A percentile compares a stretch with the other conserved stretches of the same genome.
These are phyloP conservation scores for Oophaga pumilio DNA, from an alignment of 2,113 vertebrate species.

Conservation along the genomic window DNA sequence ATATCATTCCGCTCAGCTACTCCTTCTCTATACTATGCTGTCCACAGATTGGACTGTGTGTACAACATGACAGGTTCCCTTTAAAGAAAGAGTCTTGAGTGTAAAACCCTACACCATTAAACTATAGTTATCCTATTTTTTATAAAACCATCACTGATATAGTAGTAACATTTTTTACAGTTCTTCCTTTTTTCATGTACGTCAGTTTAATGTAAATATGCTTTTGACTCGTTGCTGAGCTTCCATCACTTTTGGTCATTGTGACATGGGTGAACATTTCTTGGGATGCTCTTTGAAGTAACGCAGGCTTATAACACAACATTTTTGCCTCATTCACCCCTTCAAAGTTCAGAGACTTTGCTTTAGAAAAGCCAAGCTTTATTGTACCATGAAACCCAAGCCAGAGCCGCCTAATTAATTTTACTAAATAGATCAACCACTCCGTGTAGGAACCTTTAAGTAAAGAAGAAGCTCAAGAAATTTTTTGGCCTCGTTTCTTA, in stretches of 20 bases:
- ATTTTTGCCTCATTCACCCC: conserved; percentile 62
- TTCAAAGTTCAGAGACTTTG: conserved; percentile 69
- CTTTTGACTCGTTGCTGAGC: not conserved
- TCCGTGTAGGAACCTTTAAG: conserved; percentile 65
- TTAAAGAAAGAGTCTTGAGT: no score
- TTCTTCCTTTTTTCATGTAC: no score
- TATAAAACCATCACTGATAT: no score
- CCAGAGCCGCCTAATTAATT: conserved; percentile 69
- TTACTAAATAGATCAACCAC: conserved; percentile 68
- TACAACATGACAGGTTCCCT: no score
- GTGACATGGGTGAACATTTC: not conserved
- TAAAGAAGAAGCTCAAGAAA: conserved; percentile 64
- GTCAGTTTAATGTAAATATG: no score
- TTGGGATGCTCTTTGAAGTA: conserved; percentile 59
- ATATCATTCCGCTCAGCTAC: no score
- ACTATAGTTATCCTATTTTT: no score
- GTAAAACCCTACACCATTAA: no score
- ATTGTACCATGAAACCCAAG: conserved; percentile 70
- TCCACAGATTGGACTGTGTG: no score
- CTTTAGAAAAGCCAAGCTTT: conserved; percentile 66
- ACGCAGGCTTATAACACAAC: conserved; percentile 64
- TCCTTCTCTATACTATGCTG: no score
- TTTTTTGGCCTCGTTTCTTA: conserved; percentile 65
- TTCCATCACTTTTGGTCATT: conserved; percentile 17
- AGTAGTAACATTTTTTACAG: no score